Evolutionary conservation across 2,113 vertebrate genomes (phyloP), one percentile per base, ranked within the genome.

Genomic region (Eulacestoma nigropectus): DNA sequence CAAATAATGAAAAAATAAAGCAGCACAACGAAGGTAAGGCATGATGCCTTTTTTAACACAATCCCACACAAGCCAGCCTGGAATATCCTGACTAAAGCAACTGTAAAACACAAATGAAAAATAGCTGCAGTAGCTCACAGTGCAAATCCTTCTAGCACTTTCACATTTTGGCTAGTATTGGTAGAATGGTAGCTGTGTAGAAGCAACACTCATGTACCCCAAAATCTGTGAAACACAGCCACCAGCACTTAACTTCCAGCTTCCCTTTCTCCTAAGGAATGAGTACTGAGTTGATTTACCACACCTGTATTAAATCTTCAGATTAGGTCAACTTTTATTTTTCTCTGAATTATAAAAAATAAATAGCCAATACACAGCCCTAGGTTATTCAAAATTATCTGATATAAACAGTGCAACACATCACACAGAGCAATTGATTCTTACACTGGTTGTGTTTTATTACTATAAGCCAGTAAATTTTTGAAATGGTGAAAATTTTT

Each of bases 1-100:
- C 95, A 99, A 98, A 97, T 99, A 99, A 96, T 98, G 98, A 96
- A 99, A 99, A 97, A 99, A 99, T 49, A 99, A 96, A 80, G 99
- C 98, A 90, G 99, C 98, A 87, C 98, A 99, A 84, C 99, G 99
- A 94, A 99, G 98, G 93, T 99, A 99, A 52, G 99, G 98, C 84
- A 97, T 95, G 57, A 99, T 98, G 81, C 99, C 99, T 86, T 93
- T 98, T 96, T 98, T 99, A 95, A 99, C 97, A 49, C 97, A 96
- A 63, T 98, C 98, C 97, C 98, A 99, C 83, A 99, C 92, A 86
- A 98, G 97, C 97, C 98, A 98, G 89, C 99, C 98, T 21, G 98
- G 98, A 94, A 98, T 77, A 88, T 98, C 97, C 55, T 97, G 97
- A 60, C 95, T 97, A 74, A 98, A 93, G 60, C 98, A 99, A 93